Percentiles rank a stretch among this genome's conserved stretches.
Evolutionary conservation across 2,113 vertebrate species (phyloP).

Genomic region (Passerina amoena): DNA sequence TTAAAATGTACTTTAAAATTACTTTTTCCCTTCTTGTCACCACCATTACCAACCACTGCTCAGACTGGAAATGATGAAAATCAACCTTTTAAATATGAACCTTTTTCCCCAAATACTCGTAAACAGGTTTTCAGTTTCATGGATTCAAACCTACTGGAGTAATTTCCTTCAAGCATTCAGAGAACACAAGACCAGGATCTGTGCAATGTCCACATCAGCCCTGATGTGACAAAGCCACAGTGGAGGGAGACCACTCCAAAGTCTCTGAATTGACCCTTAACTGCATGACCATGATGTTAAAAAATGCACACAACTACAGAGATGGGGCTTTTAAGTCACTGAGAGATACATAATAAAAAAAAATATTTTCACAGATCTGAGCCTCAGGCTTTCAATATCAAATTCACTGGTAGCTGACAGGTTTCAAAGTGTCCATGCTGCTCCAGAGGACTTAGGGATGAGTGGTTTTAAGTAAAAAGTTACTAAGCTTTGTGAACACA

Average conservation of each 20-base stretch:
- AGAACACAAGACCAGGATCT: not conserved
- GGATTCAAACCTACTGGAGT: not conserved
- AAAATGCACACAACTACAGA: not conserved
- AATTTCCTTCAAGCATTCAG: not conserved
- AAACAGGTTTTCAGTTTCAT: not conserved
- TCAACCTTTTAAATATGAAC: not conserved
- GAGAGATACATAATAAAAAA: not conserved
- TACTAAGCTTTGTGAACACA: not conserved
- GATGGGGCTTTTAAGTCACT: not conserved
- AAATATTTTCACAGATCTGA: not conserved
- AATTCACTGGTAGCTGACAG: not conserved
- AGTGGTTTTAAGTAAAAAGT: not conserved
- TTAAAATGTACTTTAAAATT: not conserved
- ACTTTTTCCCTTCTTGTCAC: not conserved
- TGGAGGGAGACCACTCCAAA: not conserved
- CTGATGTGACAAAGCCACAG: not conserved
- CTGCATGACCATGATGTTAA: not conserved
- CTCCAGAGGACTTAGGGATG: not conserved
- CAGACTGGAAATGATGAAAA: not conserved
- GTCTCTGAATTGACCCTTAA: not conserved
- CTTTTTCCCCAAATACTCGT: not conserved
- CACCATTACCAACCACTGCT: not conserved
- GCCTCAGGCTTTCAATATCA: not conserved
- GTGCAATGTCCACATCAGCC: not conserved
- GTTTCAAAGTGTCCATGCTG: not conserved